Base-by-base conservation (phyloP, 2,113 vertebrate genomes). In the Hippocampus mohnikei region DNA sequence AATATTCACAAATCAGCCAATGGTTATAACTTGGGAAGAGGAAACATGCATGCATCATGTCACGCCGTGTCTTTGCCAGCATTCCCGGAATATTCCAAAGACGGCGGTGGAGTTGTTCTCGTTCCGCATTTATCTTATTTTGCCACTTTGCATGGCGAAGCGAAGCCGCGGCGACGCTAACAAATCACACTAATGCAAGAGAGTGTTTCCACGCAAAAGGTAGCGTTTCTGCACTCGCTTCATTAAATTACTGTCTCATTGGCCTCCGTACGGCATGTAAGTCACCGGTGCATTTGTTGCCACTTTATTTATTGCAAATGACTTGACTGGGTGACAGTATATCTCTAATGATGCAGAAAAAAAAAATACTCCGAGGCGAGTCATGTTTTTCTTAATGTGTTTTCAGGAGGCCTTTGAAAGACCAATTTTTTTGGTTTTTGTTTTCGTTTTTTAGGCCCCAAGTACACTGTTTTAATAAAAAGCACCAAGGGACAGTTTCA, bases 1-100 rank as follows among this genome's bases (percentile, higher is more conserved):
- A 70, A 86, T 20, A 56, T 81, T 90, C 82, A 87, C 86, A 93
- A 87, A 90, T 90, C 92, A 93, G 73, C 63, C 74, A 68, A 53
- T 66, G 66, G 69, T 85, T 81, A 78, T 75, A 72, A 74, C 33
- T 37, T 37, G 81, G 65, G 37, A 80, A 83, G 75, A 85, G 68
- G 78, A 74, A 79, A 89, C 76, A 78, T 53, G 7, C 25, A 61
- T 20, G 33, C 29, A 60, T 60, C 25, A 33, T 37, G 29, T 20
- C 8, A 16, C 7, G 2, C 7, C 3, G 29, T 20, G 33, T 40
- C 59, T 61, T 61, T 18, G 4, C 7, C 3, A 11, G 1, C 37
- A n/a, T 33, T 33, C 58, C 18, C 8, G 13, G 21, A 63, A 41
- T 41, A 63, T 64, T 37, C 60, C 3, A 59, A 59, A 8, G 6